Conservation (phyloP, 2,113 vertebrate species). For the Origma solitaria region DNA sequence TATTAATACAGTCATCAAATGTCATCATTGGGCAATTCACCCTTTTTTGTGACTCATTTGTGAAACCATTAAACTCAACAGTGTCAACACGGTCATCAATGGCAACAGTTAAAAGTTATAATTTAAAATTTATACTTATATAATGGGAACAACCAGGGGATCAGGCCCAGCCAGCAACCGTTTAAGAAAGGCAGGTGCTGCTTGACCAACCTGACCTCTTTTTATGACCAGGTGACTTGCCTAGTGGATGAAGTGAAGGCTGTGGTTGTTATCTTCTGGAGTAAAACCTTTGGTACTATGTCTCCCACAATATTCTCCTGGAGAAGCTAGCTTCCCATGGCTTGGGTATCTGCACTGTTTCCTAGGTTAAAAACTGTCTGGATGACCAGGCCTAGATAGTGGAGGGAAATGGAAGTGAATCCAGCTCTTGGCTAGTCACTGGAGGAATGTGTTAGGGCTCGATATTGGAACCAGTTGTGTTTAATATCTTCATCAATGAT, state of each 20-base stretch:
- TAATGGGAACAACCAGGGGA: neutral
- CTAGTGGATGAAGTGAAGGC: neutral
- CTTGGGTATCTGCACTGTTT: neutral
- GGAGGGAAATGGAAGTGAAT: neutral
- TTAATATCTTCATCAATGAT: too few species aligned
- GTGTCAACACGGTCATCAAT: neutral
- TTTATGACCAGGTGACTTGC: neutral
- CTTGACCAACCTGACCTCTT: neutral
- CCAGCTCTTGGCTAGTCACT: neutral
- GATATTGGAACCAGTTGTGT: accelerated
- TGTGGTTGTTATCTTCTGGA: too few species aligned
- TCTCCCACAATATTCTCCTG: neutral
- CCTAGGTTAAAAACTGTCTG: neutral
- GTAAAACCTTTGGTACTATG: neutral
- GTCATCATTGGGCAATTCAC: neutral
- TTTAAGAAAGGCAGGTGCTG: neutral
- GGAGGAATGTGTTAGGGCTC: accelerated
- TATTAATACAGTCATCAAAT: neutral
- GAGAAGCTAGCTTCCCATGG: neutral
- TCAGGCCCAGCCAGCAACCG: neutral
- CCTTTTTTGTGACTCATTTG: neutral
- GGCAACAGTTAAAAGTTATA: neutral
- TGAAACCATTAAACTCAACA: neutral
- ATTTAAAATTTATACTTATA: neutral
- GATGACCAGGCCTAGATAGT: neutral